Conservation (phyloP, 2,888 invertebrate species). For the Thalpophila matura region DNA sequence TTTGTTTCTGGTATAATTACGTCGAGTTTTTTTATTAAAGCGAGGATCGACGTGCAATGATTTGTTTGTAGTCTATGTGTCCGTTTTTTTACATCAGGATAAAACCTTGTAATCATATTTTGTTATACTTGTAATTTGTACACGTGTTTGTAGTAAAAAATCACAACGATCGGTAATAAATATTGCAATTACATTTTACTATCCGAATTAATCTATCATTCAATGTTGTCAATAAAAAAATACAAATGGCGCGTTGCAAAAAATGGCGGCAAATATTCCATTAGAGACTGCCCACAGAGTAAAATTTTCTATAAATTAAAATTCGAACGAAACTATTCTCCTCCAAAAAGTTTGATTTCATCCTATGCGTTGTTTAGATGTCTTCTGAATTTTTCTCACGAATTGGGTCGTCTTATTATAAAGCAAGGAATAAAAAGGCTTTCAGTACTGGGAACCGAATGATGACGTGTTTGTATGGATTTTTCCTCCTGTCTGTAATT, state of each 20-base stretch:
- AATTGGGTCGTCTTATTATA: conserved; percentile 39
- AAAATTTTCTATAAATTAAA: not conserved
- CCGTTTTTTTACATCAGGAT: conserved; percentile 51
- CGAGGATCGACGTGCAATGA: conserved; percentile 63
- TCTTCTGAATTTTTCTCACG: conserved; percentile 63
- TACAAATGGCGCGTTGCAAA: conserved; percentile 22
- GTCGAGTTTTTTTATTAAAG: conserved; percentile 68
- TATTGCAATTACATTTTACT: conserved; percentile 65
- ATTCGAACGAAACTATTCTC: conserved; percentile 11
- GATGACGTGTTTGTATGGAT: conserved; percentile 51
- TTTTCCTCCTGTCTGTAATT: conserved; percentile 66
- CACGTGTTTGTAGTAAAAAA: conserved; percentile 54
- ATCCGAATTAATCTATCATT: conserved; percentile 52
- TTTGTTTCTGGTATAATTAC: conserved; percentile 82
- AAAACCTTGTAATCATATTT: conserved; percentile 63
- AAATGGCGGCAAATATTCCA: conserved; percentile 53
- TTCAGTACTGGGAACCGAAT: conserved; percentile 59
- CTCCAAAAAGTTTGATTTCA: conserved; percentile 37
- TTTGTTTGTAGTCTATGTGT: conserved; percentile 62
- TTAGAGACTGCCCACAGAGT: conserved; percentile 23
- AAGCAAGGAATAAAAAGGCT: conserved; percentile 59
- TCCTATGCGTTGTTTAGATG: conserved; percentile 46
- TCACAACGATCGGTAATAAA: conserved; percentile 59
- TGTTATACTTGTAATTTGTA: conserved; percentile 64
- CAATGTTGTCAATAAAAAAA: conserved; percentile 47